Base-by-base conservation (phyloP, 2,888 invertebrate genomes). In the Hofmannophila pseudospretella region DNA sequence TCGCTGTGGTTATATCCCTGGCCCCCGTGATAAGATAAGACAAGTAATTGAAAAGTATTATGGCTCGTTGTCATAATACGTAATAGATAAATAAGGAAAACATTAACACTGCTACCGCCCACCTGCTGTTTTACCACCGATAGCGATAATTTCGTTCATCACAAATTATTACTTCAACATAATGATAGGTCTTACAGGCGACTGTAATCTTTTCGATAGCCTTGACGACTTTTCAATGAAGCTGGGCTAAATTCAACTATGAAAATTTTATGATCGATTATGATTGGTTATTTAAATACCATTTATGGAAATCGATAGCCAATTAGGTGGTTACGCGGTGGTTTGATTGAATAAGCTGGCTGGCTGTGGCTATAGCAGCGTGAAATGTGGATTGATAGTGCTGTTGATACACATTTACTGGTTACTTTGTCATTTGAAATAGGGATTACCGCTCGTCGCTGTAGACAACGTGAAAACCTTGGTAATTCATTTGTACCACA, bases 231-330 rank as follows among this genome's bases (percentile, higher is more conserved):
- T 33, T 33, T 33, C 33, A 33, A 33, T 33, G 22, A 33, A 16
- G 4, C 9, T 2, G 14, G 38, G 36, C 41, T 42, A 51, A 41
- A 50, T 48, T 45, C 42, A 55, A 54, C 63, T 55, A 63, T 55
- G 60, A 57, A 58, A 58, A 59, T 51, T 50, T 45, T 53, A 62
- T 56, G 54, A 58, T 52, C 49, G 50, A 53, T 60, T 53, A 48
- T 56, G 47, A 58, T 56, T 54, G 53, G 51, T 48, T 51, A 55
- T 57, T 53, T 47, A 49, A 60, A 55, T 47, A 49, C 39, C 47
- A 46, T 49, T 60, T 51, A 58, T 50, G 53, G 45, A 54, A 54
- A 58, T 61, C 48, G 49, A 38, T 55, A 50, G 52, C 55, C 42
- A 54, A 55, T 61, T 51, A 54, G 40, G 28, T 35, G 1, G 35